Conservation (phyloP, 2,113 vertebrate genomes). For the Pygoscelis antarcticus region DNA sequence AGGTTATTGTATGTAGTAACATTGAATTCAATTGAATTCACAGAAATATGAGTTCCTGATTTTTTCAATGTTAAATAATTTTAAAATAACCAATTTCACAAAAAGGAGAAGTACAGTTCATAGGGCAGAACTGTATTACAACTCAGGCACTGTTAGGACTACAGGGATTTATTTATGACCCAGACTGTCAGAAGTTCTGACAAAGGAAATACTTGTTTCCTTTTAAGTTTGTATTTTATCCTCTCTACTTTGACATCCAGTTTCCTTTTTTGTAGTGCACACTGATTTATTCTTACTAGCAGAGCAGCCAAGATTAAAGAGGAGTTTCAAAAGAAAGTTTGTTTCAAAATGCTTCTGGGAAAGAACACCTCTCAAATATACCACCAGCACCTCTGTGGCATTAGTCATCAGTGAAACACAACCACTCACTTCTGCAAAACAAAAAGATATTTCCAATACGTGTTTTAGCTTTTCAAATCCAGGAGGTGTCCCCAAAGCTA, state of each 20-base stretch:
- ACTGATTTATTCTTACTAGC: background rate
- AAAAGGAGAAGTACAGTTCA: background rate
- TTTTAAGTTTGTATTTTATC: background rate
- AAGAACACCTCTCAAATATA: background rate
- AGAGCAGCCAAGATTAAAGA: background rate
- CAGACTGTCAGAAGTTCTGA: background rate
- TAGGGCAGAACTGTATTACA: background rate
- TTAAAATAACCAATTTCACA: background rate
- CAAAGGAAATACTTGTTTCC: background rate
- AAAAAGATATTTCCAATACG: background rate
- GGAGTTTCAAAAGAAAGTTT: background rate
- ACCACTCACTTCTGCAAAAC: background rate
- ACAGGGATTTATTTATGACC: background rate
- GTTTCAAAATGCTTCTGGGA: background rate
- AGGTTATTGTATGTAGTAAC: background rate
- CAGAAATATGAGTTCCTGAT: background rate
- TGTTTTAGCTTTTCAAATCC: background rate
- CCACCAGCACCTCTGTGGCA: background rate
- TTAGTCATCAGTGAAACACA: background rate
- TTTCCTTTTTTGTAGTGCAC: background rate
- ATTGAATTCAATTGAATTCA: background rate
- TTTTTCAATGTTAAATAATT: background rate
- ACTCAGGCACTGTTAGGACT: background rate
- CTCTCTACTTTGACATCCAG: background rate
- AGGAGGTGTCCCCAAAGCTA: conserved; percentile 11